Evolutionary conservation across 53 echinoderm and acorn worm genomes (phyloP), one percentile per base, ranked within the genome.

Genomic region (Echinometra lucunter): DNA sequence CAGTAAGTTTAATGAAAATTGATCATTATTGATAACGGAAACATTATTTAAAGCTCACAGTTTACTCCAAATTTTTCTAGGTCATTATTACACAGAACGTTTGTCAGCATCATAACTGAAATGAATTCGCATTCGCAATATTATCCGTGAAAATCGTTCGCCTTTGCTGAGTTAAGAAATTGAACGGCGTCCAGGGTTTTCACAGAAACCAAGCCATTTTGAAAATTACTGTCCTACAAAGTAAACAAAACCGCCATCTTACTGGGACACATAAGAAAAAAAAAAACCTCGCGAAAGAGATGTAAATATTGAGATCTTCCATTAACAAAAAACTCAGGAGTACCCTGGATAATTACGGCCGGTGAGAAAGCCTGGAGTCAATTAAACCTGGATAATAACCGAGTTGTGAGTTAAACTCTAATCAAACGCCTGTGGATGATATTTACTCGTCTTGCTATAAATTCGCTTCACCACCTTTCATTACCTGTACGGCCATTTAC

Each of bases 391-490:
- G 72, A 72, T 72, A 72, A 72, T 72, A 32, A 72, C 72, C 35
- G 78, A 78, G 38, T 78, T 42, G 78, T 78, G 40, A 38, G 78
- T 78, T 75, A 75, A 75, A 78, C 78, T 78, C 78, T 78, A 78
- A 78, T 78, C 78, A 78, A 78, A 42, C 78, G 42, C 21, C 78
- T n/a, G 21, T 38, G 34, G 32, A 8, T 72, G 78, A 42, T 78
- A 38, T 78, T 42, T 38, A 78, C 78, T 18, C 21, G 78, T 19
- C 38, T 42, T 19, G 78, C 42, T 78, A 18, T n/a, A n/a, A n/a
- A 78, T 40, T 78, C 78, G 78, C 19, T 78, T 1, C 78, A 44
- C 78, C 78, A 78, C 78, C 78, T 78, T 78, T 19, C 78, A 40
- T 78, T 78, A 78, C 0, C 3, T 37, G 38, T 78, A 78, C 42